Evolutionary conservation across 2,888 invertebrate species (phyloP), one percentile per base, ranked within the genome.

Genomic region (Norana najaformis): DNA sequence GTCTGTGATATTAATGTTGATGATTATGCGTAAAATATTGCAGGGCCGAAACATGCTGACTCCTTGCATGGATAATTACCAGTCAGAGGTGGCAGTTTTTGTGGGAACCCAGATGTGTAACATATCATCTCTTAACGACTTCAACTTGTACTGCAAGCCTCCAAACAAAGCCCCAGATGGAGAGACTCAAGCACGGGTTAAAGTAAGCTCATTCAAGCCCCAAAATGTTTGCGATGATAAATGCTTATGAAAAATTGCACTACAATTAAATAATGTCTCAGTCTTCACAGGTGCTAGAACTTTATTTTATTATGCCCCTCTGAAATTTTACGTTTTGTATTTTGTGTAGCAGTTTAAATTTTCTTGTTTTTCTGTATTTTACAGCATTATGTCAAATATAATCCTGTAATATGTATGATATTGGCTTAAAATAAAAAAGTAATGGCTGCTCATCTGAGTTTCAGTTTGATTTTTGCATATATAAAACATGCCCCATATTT

Each of bases 71-170:
- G 37, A 85, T 23, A 36, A 85, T 35, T 85, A 85, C 37, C 85
- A 85, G 36, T 85, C 85, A 23, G 99, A 99, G 95, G 97, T 98
- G 0, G 96, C 97, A 93, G 98, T 99, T 6, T 98, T 97, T n/a
- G 98, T 99, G 92, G 99, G 99, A 13, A 96, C 96, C 11, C 96
- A 97, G 93, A 96, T 96, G 53, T 99, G 99, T 94, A 98, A 98
- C 95, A 97, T 99, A 23, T 98, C 99, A 3, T 97, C 98, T 92
- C 96, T 99, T 88, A 98, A 98, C 1, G 96, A 97, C 94, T 97
- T 97, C 82, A 98, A 99, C 94, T 96, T 99, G n/a, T 97, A 99
- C 18, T 99, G 99, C 95, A 97, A 97, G 39, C 98, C 98, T 30
- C 99, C 99, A 1, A 97, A 97, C 94, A 96, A 96, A 90, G 98